A percentile compares a stretch with the other conserved stretches of the same genome.
Conservation (phyloP, 2,888 invertebrate genomes). For the Malthinus flaveolus region DNA sequence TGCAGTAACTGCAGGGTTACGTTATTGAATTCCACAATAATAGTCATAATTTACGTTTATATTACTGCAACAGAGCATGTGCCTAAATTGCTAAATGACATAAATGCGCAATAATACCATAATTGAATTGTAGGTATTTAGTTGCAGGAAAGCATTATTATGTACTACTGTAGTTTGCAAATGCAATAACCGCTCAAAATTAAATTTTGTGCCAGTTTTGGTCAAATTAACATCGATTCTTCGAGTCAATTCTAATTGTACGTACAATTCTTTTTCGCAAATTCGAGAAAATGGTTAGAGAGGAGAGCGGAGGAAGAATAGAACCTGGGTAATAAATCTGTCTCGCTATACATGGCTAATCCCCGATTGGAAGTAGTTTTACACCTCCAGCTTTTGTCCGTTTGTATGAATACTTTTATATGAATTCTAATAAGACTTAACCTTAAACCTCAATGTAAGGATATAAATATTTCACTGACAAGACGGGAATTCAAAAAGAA, state of each 20-base stretch:
- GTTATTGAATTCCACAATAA: slow-evolving; percentile 22
- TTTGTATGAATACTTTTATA: slow-evolving; percentile 16
- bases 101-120: slow-evolving; percentile 27
- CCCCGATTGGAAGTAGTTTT: slow-evolving; percentile 25
- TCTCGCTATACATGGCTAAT: slow-evolving; percentile 32
- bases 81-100: slow-evolving; percentile 24
- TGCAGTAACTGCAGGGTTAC: slow-evolving; percentile 14
- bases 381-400: slow-evolving; percentile 25
- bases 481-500: background rate
- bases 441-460: slow-evolving; percentile 8
- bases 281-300: slow-evolving; percentile 32
- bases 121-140: slow-evolving; percentile 24
- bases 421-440: slow-evolving; percentile 25
- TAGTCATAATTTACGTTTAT: slow-evolving; percentile 25
- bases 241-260: slow-evolving; percentile 12
- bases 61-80: slow-evolving; percentile 21
- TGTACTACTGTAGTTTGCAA: slow-evolving; percentile 1
- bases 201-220: background rate
- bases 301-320: slow-evolving; percentile 28
- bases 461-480: slow-evolving; percentile 23
- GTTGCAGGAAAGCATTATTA: slow-evolving; percentile 16
- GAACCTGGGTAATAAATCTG: slow-evolving; percentile 34
- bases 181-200: slow-evolving; percentile 5
- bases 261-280: slow-evolving; percentile 33
- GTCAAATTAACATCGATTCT: background rate